Conservation (phyloP, 2,113 vertebrate species). For the Megaleporinus macrocephalus region DNA sequence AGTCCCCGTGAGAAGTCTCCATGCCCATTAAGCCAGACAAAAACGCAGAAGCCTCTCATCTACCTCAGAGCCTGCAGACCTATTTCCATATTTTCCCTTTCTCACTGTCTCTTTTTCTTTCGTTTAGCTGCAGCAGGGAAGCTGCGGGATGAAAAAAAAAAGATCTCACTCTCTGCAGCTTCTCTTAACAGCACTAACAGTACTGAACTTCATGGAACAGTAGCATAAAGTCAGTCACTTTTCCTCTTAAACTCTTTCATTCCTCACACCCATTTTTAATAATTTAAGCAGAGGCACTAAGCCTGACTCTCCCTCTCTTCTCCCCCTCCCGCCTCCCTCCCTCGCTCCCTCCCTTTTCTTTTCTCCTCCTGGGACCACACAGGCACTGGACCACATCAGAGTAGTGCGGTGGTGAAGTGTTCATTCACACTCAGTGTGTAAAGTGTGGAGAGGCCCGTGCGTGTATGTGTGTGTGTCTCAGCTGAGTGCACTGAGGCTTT, state of each 20-base stretch:
- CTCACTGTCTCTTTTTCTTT: conserved; percentile 46
- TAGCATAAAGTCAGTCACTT: conserved; percentile 34
- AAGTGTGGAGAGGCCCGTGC: conserved; percentile 44
- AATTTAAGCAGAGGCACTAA: conserved; percentile 48
- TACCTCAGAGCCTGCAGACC: neutral
- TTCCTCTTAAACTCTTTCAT: conserved; percentile 32
- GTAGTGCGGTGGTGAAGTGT: conserved; percentile 75
- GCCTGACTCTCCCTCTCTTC: conserved; percentile 38
- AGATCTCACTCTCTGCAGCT: neutral
- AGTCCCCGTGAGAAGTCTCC: neutral
- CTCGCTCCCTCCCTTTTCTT: conserved; percentile 20
- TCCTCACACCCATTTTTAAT: conserved; percentile 48
- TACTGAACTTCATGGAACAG: conserved; percentile 11
- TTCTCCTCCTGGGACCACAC: conserved; percentile 75
- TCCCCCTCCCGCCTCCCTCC: conserved; percentile 41
- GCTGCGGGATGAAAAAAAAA: conserved; percentile 1
- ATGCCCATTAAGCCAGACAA: neutral
- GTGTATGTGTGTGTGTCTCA: conserved; percentile 16
- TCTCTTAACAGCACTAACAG: neutral
- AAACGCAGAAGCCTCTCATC: neutral
- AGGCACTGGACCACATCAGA: conserved; percentile 80
- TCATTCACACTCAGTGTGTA: conserved; percentile 74
- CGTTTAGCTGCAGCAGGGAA: neutral
- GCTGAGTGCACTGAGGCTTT: conserved; percentile 37
- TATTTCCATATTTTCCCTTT: neutral